These are phyloP conservation scores for Cephus pygmeus DNA, from an alignment of 2,888 invertebrate species.

Conservation along the genomic window DNA sequence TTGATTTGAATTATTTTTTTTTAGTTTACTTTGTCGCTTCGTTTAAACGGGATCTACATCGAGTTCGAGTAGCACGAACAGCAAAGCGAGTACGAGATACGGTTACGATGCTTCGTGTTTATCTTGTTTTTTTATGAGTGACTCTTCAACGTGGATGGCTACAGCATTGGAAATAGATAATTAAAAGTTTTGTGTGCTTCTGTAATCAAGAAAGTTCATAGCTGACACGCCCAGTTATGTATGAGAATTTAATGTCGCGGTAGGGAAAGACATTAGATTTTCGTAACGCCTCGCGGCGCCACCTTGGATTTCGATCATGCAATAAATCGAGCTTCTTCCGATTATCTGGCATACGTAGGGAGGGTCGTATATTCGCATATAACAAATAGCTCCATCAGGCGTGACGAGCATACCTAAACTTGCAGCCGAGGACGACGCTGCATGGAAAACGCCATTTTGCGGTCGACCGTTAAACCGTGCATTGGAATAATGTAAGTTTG, in stretches of 20 bases:
- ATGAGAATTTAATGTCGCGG: background rate
- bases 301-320: background rate
- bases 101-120: background rate
- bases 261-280: background rate
- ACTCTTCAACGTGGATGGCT: background rate
- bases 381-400: conserved; percentile 2
- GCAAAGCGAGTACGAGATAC: background rate
- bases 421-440: background rate
- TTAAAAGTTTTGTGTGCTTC: background rate
- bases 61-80: too few relatives aligned
- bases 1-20: background rate
- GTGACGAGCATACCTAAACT: conserved; percentile 4
- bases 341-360: background rate
- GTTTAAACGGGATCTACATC: background rate
- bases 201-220: background rate
- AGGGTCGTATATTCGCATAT: conserved; percentile 1
- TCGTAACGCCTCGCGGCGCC: background rate
- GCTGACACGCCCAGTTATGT: background rate
- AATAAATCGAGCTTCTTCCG: background rate
- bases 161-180: background rate
- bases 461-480: background rate
- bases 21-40: background rate
- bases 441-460: background rate
- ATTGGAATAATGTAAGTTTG: background rate
- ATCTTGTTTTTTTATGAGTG: background rate